Conservation (phyloP, 2,797 vertebrate species). For the Ambastaia sidthimunki region DNA sequence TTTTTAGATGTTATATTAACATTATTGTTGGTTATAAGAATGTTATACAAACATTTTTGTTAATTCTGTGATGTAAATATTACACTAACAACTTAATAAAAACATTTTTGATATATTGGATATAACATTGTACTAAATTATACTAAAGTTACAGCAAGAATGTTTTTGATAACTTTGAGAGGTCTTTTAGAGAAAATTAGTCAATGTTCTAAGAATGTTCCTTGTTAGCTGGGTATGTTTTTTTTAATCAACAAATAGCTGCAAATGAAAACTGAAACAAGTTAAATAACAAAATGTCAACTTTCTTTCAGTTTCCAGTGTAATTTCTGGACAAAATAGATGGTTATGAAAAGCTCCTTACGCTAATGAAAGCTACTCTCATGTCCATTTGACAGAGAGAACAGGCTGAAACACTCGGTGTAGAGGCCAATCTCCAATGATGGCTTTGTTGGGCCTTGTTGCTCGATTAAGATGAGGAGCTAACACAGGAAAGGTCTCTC, state of each 20-base stretch:
- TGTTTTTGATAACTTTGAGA: no score
- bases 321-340: background rate
- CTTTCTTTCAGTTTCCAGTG: background rate
- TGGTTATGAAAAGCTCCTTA: background rate
- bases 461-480: constrained; percentile 84
- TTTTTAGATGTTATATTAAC: no score
- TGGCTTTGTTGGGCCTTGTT: constrained; percentile 82
- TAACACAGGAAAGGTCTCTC: constrained; percentile 78
- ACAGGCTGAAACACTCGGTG: constrained; percentile 67
- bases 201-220: no score
- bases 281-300: background rate
- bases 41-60: no score
- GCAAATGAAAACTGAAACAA: background rate
- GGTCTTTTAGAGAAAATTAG: no score
- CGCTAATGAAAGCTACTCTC: constrained; percentile 30
- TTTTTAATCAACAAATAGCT: constrained; percentile 1
- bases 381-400: constrained; percentile 2
- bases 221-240: background rate
- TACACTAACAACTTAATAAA: no score
- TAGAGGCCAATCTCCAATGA: constrained; percentile 82
- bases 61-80: no score
- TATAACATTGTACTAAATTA: no score
- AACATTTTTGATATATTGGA: no score
- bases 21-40: no score
- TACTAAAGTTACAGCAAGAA: no score